Conservation (phyloP, 2,113 vertebrate genomes). For the Bujurquina vittata region DNA sequence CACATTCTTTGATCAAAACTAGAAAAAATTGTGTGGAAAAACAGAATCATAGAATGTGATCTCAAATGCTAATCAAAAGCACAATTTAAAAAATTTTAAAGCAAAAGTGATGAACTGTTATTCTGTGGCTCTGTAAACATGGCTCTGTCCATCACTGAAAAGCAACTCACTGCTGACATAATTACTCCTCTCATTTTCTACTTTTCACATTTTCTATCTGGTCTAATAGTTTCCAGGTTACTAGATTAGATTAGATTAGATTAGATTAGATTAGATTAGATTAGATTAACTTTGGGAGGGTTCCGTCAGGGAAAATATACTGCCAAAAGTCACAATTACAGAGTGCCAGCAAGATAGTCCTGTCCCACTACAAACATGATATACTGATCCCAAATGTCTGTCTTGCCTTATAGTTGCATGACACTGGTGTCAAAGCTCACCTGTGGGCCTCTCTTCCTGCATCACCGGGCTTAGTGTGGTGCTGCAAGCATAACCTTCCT, state of each 20-base stretch:
- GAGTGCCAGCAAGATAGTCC: background rate
- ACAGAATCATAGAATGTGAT: background rate
- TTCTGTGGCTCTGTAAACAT: no score
- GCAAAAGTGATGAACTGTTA: no score
- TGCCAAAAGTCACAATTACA: background rate
- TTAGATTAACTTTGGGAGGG: no score
- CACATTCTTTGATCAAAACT: conserved; percentile 4
- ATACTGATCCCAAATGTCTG: background rate
- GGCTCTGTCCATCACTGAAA: background rate
- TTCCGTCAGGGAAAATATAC: no score
- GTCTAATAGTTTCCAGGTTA: background rate
- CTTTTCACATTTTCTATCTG: no score
- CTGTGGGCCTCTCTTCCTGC: conserved; percentile 36
- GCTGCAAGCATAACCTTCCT: conserved; percentile 39
- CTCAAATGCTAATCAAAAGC: no score
- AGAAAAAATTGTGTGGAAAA: background rate
- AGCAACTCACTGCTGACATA: background rate
- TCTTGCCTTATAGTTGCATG: background rate
- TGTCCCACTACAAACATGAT: background rate
- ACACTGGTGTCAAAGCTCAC: conserved; percentile 35
- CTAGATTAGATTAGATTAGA: no score
- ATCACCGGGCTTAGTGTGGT: background rate
- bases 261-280: no score
- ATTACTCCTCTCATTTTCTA: background rate
- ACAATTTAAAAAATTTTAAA: no score